phyloP scores from a whole-genome alignment of 2,113 vertebrate genomes.

The Symphodus melops region DNA sequence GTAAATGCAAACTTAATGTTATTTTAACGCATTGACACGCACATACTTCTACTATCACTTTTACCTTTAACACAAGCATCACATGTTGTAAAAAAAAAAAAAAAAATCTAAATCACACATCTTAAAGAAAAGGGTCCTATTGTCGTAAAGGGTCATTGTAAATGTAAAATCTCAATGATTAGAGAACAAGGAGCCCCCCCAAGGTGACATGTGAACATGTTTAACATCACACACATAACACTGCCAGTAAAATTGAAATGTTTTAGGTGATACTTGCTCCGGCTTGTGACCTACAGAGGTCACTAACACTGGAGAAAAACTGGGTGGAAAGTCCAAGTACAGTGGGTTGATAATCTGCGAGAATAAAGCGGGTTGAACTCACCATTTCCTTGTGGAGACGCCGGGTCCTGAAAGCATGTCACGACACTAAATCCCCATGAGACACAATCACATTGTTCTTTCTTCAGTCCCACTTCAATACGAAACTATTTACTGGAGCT shows the following conservation, averaged over 20 bases:
- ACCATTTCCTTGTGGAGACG: conserved; percentile 63
- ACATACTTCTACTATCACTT: background rate
- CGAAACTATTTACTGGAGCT: background rate
- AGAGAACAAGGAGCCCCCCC: background rate
- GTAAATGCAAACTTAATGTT: background rate
- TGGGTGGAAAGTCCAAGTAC: background rate
- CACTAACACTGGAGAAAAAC: background rate
- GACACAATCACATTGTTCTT: conserved; percentile 14
- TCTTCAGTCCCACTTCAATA: conserved; percentile 11
- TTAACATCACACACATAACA: background rate
- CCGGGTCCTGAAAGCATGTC: conserved; percentile 56
- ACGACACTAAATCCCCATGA: conserved; percentile 64
- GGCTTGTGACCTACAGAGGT: conserved; percentile 7
- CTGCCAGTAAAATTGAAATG: fast-evolving
- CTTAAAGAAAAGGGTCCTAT: background rate
- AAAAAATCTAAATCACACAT: background rate
- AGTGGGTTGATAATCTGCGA: background rate
- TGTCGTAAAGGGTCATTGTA: too few species aligned
- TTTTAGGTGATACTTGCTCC: background rate
- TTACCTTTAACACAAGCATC: background rate
- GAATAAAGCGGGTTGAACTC: conserved; percentile 39
- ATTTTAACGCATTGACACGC: background rate
- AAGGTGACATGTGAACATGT: background rate
- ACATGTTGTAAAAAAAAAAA: background rate
- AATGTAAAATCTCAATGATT: background rate